phyloP scores from a whole-genome alignment of 92 coral and sea anemone species.

The Bergia puertoricense region DNA sequence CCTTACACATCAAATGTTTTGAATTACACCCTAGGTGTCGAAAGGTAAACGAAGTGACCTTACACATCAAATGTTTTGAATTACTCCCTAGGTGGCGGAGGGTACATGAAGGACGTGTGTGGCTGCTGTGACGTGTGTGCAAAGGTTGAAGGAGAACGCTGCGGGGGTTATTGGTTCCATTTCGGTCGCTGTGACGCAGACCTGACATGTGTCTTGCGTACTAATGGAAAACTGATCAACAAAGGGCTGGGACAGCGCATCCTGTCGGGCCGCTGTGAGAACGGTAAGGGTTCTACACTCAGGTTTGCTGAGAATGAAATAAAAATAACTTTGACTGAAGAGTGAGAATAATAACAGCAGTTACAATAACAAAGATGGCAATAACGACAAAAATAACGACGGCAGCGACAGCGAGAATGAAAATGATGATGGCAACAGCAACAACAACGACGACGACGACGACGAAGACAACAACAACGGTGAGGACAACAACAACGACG shows the following conservation, averaged over 20 bases:
- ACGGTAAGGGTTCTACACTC: slow-evolving; percentile 37
- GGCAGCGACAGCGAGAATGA: background rate
- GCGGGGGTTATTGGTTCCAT: slow-evolving; percentile 64
- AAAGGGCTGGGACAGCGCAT: slow-evolving; percentile 10
- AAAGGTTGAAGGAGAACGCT: slow-evolving; percentile 53
- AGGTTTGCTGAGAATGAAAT: background rate
- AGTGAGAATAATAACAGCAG: background rate
- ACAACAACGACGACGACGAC: background rate
- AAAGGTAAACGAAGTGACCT: slow-evolving; percentile 23
- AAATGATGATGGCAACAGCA: too few relatives aligned
- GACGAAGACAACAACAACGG: too few relatives aligned
- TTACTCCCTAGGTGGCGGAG: slow-evolving; percentile 13
- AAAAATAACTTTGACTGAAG: background rate
- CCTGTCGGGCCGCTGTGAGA: slow-evolving; percentile 59
- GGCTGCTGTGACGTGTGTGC: slow-evolving; percentile 78
- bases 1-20: too few relatives aligned
- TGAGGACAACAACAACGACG: background rate
- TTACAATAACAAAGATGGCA: background rate
- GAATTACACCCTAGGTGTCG: background rate
- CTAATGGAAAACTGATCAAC: slow-evolving; percentile 35
- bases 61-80: background rate
- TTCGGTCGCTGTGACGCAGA: slow-evolving; percentile 59
- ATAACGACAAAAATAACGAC: background rate
- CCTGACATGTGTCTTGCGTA: slow-evolving; percentile 61
- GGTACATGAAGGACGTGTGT: slow-evolving; percentile 57